A percentile compares a stretch with the other conserved stretches of the same genome.
phyloP scores from a whole-genome alignment of 2,888 invertebrate species.

The Agriotes lineatus region DNA sequence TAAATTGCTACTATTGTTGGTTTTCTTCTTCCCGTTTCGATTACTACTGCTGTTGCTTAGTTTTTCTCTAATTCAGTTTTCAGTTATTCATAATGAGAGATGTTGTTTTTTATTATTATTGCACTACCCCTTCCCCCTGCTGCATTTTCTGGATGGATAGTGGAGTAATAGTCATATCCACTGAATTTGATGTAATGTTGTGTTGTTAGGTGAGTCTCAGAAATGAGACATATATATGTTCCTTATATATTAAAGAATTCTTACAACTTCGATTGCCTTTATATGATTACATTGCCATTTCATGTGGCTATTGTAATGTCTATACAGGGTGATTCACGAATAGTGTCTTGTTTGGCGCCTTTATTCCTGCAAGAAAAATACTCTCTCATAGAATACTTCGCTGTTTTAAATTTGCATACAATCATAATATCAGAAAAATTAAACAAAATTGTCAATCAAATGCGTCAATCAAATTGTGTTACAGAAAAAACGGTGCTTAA shows the following conservation, averaged over 20 bases:
- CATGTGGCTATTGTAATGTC: background rate
- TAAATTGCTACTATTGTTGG: too few relatives aligned
- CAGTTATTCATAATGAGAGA: background rate
- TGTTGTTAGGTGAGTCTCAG: background rate
- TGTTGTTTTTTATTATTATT: background rate
- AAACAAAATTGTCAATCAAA: too few relatives aligned
- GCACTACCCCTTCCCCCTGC: background rate
- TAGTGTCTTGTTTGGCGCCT: too few relatives aligned
- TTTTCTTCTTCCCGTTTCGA: background rate
- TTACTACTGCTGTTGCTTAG: background rate
- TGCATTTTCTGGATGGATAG: background rate
- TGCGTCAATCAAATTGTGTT: too few relatives aligned
- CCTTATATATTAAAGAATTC: background rate
- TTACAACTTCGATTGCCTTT: background rate
- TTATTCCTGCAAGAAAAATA: too few relatives aligned
- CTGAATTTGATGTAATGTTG: background rate
- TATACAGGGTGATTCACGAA: too few relatives aligned
- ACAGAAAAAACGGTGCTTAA: too few relatives aligned
- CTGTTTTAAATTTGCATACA: too few relatives aligned
- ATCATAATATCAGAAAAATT: too few relatives aligned
- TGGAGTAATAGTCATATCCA: background rate
- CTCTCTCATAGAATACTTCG: too few relatives aligned
- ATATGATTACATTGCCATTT: background rate
- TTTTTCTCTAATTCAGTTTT: background rate
- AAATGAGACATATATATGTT: too few relatives aligned